A percentile compares a stretch with the other conserved stretches of the same genome.
Evolutionary conservation across 2,888 invertebrate species (phyloP).

Genomic region (Chymomyza caudatula): DNA sequence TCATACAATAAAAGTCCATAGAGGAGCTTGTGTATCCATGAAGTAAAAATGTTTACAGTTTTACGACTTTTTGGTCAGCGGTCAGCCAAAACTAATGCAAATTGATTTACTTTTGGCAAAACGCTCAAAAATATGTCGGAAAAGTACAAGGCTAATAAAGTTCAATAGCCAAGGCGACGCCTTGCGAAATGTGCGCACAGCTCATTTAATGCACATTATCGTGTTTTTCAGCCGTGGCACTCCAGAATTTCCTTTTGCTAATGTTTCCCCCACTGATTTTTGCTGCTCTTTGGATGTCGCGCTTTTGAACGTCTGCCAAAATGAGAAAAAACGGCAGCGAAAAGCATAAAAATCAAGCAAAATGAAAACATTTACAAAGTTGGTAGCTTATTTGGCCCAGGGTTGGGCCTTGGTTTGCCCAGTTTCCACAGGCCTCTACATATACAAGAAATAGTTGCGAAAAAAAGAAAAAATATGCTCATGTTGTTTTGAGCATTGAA

Average conservation of each 20-base stretch:
- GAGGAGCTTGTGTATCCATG: background rate
- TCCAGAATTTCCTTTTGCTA: constrained; percentile 8
- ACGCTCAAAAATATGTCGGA: background rate
- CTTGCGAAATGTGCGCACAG: constrained; percentile 68
- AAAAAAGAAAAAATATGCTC: constrained; percentile 37
- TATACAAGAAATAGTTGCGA: background rate
- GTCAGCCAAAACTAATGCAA: constrained; percentile 1
- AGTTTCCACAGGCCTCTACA: background rate
- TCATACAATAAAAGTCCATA: background rate
- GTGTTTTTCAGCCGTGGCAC: constrained; percentile 35
- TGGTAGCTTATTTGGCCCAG: background rate
- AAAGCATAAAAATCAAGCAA: constrained; percentile 24
- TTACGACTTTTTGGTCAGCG: background rate
- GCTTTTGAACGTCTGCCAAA: constrained; percentile 59
- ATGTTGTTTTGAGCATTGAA: constrained; percentile 47
- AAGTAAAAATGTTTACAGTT: constrained; percentile 6
- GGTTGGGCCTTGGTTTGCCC: background rate
- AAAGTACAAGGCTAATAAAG: constrained; percentile 61
- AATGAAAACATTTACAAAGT: constrained; percentile 66
- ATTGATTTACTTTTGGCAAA: constrained; percentile 1
- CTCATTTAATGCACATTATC: constrained; percentile 72
- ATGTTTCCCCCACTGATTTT: background rate
- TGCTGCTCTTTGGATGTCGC: constrained; percentile 15
- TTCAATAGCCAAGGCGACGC: constrained; percentile 69
- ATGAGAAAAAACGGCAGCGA: constrained; percentile 2